Evolutionary conservation across 2,888 invertebrate species (phyloP).

Genomic region (Autographa pulchrina): DNA sequence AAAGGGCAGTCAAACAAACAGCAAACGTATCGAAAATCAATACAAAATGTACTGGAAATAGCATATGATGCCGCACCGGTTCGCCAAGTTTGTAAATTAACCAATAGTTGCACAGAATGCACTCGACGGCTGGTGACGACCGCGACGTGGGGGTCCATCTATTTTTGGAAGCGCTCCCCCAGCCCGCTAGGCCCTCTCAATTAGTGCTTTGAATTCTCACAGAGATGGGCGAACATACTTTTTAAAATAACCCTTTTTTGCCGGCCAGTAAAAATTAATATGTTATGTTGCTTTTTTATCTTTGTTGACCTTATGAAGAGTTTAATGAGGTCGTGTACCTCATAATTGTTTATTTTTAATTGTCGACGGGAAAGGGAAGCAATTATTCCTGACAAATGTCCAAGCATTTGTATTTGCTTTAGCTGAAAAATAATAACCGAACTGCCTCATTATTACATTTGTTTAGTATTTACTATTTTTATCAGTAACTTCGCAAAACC

Average conservation of each 20-base stretch:
- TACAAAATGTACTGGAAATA: slow-evolving; percentile 39
- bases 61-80: slow-evolving; percentile 38
- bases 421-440: neutral
- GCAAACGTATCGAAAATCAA: slow-evolving; percentile 35
- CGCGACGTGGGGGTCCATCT: slow-evolving; percentile 66
- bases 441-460: neutral
- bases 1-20: slow-evolving; percentile 11
- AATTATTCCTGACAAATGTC: slow-evolving; percentile 42
- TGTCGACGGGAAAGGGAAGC: slow-evolving; percentile 43
- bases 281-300: slow-evolving; percentile 46
- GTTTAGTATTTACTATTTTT: slow-evolving; percentile 11
- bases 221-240: slow-evolving; percentile 21
- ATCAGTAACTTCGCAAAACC: neutral
- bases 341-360: slow-evolving; percentile 51
- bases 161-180: slow-evolving; percentile 62
- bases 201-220: slow-evolving; percentile 55
- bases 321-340: slow-evolving; percentile 58
- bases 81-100: slow-evolving; percentile 45
- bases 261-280: slow-evolving; percentile 20
- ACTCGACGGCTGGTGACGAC: slow-evolving; percentile 42
- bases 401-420: slow-evolving; percentile 22
- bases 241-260: slow-evolving; percentile 25
- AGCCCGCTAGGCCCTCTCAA: slow-evolving; percentile 56
- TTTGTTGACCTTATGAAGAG: slow-evolving; percentile 51
- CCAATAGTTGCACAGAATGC: slow-evolving; percentile 51